These are phyloP conservation scores for Hippopotamyrus pictus DNA, from an alignment of 2,797 vertebrate species.

Conservation along the genomic window DNA sequence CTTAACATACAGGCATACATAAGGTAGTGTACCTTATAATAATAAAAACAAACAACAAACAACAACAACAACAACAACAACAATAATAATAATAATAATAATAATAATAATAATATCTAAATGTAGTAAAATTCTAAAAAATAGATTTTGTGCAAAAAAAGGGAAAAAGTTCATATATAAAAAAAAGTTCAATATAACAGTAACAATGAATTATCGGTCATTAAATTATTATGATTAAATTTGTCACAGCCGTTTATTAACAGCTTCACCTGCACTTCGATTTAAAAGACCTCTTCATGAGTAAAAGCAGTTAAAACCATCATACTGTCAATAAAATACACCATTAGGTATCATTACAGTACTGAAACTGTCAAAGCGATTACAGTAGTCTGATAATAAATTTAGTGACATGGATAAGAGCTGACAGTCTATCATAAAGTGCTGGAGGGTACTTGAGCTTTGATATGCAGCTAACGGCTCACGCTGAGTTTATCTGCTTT, in stretches of 20 bases:
- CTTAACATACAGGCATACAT: neutral
- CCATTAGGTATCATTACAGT: neutral
- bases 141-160: neutral
- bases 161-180: neutral
- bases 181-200: neutral
- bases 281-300: constrained; percentile 35
- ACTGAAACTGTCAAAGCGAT: neutral
- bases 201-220: neutral
- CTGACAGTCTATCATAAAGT: neutral
- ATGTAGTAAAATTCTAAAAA: neutral
- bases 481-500: neutral
- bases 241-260: neutral
- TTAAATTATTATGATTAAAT: neutral
- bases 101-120: neutral
- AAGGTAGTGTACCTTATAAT: neutral
- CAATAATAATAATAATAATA: neutral
- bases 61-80: neutral
- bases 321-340: neutral
- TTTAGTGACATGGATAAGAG: neutral
- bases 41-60: neutral
- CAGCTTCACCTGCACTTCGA: neutral
- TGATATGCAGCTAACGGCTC: neutral
- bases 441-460: neutral
- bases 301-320: constrained; percentile 41
- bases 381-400: neutral